These are phyloP conservation scores for Coleophora flavipennella DNA, from an alignment of 2,888 invertebrate species.

Conservation along the genomic window DNA sequence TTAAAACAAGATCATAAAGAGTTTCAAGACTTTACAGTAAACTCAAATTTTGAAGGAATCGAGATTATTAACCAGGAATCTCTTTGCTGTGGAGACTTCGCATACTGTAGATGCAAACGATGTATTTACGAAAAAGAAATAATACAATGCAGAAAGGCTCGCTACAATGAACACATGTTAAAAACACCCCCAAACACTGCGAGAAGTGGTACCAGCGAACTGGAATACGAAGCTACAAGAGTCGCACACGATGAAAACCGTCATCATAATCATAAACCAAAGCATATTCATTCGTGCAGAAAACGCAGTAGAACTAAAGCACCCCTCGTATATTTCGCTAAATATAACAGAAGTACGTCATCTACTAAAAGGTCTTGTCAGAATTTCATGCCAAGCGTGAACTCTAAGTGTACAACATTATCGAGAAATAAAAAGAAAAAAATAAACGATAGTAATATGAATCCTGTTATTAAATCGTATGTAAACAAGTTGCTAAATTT, in stretches of 20 bases:
- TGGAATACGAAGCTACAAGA: too few species aligned
- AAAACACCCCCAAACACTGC: conserved; percentile 40
- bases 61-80: conserved; percentile 16
- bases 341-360: too few species aligned
- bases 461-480: conserved; percentile 53
- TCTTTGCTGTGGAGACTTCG: conserved; percentile 15
- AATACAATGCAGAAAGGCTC: background rate
- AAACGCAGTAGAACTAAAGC: too few species aligned
- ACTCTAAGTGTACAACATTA: too few species aligned
- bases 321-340: too few species aligned
- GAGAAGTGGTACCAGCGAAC: conserved; percentile 20
- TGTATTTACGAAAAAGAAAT: conserved; percentile 21
- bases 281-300: too few species aligned
- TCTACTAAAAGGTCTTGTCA: too few species aligned
- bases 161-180: conserved; percentile 6
- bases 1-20: conserved; percentile 30
- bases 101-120: conserved; percentile 29
- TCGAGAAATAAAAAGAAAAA: conserved; percentile 13
- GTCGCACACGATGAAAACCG: too few species aligned
- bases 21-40: conserved; percentile 16
- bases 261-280: too few species aligned
- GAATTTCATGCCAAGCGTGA: too few species aligned
- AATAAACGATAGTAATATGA: conserved; percentile 21
- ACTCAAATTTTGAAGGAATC: conserved; percentile 16
- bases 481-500: conserved; percentile 49